Evolutionary conservation across 2,113 vertebrate species (phyloP).

Genomic region (Oryzias celebensis): DNA sequence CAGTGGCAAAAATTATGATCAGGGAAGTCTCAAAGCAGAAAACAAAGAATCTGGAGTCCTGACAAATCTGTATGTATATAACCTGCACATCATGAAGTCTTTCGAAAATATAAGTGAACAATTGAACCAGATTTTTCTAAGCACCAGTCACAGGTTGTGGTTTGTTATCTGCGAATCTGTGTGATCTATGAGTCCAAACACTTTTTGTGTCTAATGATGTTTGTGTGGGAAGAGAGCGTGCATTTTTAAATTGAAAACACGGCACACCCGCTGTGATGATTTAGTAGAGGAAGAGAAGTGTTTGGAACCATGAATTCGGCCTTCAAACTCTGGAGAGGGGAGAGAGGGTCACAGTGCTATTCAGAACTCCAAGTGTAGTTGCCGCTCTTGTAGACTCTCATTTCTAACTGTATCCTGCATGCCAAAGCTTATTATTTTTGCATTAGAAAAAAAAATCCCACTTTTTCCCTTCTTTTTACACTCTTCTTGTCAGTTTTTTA

Average conservation of each 20-base stretch:
- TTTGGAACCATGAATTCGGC: slow-evolving; percentile 46
- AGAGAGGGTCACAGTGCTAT: slow-evolving; percentile 38
- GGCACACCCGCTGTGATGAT: slow-evolving; percentile 61
- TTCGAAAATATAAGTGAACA: slow-evolving; percentile 58
- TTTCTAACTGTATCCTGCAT: slow-evolving; percentile 26
- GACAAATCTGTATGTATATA: slow-evolving; percentile 57
- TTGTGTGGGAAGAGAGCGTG: slow-evolving; percentile 60
- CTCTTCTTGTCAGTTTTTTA: slow-evolving; percentile 27
- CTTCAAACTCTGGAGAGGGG: slow-evolving; percentile 46
- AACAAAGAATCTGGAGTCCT: slow-evolving; percentile 59
- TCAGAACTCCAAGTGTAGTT: slow-evolving; percentile 32
- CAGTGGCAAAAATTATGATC: slow-evolving; percentile 65
- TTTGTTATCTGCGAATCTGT: slow-evolving; percentile 4
- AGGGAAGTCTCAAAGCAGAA: slow-evolving; percentile 40
- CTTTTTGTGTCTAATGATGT: slow-evolving; percentile 31
- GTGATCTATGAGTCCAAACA: slow-evolving; percentile 15
- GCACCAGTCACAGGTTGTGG: slow-evolving; percentile 44
- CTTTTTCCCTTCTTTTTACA: background rate
- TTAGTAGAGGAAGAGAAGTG: slow-evolving; percentile 46
- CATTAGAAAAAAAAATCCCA: slow-evolving; percentile 10
- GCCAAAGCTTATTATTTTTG: slow-evolving; percentile 32
- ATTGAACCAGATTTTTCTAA: slow-evolving; percentile 53
- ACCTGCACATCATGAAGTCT: slow-evolving; percentile 52
- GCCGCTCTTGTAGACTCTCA: slow-evolving; percentile 37
- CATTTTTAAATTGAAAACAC: slow-evolving; percentile 74